These are phyloP conservation scores for Drosophila algonquin DNA, from an alignment of 2,888 invertebrate species.

Conservation along the genomic window DNA sequence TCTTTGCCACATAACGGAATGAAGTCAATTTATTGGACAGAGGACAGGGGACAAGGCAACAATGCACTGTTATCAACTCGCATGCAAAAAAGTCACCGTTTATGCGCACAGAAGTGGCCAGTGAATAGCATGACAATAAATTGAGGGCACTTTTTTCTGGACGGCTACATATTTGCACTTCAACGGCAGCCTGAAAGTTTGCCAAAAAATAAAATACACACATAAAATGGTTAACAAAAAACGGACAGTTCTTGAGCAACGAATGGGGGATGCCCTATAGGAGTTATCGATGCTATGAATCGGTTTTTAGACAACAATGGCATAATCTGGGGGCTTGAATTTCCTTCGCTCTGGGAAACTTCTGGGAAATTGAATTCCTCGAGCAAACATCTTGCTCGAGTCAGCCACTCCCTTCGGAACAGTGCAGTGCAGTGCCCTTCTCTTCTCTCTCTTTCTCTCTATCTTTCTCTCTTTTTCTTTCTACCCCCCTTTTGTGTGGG, in stretches of 20 bases:
- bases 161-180: constrained; percentile 21
- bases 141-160: constrained; percentile 44
- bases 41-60: constrained; percentile 32
- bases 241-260: background rate
- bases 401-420: constrained; percentile 6
- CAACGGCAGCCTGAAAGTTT: constrained; percentile 1
- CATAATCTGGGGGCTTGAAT: background rate
- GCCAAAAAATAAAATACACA: background rate
- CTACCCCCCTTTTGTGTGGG: too few relatives aligned
- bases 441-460: background rate
- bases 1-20: background rate
- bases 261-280: background rate
- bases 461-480: background rate
- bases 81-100: constrained; percentile 12
- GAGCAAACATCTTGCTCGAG: background rate
- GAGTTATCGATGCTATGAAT: background rate
- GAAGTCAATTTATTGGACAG: constrained; percentile 16
- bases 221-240: background rate
- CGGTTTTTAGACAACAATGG: too few relatives aligned
- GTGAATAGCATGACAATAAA: constrained; percentile 38
- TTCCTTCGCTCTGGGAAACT: background rate
- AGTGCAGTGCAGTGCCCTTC: background rate
- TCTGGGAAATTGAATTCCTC: constrained; percentile 18
- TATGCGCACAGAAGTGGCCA: constrained; percentile 12
- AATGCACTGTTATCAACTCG: constrained; percentile 49